Evolutionary conservation across 2,113 vertebrate species (phyloP).

Genomic region (Chrysochloris asiatica): DNA sequence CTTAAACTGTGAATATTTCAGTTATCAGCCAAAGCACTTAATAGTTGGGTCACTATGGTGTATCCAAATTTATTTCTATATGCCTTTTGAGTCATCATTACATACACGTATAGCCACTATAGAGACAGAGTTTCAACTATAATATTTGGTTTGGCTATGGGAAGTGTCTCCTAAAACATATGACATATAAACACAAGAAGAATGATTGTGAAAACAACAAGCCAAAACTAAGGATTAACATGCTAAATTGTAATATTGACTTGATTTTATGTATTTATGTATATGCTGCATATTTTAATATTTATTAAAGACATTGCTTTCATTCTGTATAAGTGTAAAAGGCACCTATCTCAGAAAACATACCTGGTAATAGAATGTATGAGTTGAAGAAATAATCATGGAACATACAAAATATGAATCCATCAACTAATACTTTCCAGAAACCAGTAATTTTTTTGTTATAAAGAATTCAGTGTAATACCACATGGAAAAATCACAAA

Average conservation of each 20-base stretch:
- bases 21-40: too few species aligned
- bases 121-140: neutral
- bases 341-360: neutral
- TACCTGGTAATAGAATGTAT: neutral
- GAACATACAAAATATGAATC: neutral
- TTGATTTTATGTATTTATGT: neutral
- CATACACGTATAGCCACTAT: neutral
- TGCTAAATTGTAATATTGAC: neutral
- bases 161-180: neutral
- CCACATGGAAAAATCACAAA: neutral
- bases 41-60: neutral
- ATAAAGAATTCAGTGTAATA: neutral
- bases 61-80: neutral
- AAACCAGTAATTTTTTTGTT: too few species aligned
- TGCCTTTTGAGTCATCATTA: too few species aligned
- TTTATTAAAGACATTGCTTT: neutral
- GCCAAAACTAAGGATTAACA: neutral
- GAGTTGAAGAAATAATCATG: neutral
- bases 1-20: too few species aligned
- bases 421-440: neutral
- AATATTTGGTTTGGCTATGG: neutral
- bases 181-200: neutral
- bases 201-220: neutral
- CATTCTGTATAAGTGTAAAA: neutral
- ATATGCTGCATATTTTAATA: neutral